These are phyloP conservation scores for Stichodactyla helianthus DNA, from an alignment of 64 coral and sea anemone species.

Conservation along the genomic window DNA sequence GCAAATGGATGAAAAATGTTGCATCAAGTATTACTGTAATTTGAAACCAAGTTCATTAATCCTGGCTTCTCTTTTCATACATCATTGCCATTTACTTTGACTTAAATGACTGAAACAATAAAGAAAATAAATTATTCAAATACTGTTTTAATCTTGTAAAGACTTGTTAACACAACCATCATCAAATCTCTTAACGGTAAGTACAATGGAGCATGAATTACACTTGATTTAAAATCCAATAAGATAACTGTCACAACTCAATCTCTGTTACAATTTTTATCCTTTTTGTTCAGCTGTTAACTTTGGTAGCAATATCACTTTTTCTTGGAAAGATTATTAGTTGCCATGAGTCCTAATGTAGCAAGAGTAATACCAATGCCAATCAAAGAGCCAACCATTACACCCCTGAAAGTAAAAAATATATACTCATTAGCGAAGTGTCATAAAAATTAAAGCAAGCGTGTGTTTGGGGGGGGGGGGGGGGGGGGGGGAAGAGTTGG, in stretches of 20 bases:
- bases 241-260: neutral
- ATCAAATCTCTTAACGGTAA: neutral
- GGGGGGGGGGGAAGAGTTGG: no score
- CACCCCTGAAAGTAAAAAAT: slow-evolving; percentile 42
- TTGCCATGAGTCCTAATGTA: slow-evolving; percentile 49
- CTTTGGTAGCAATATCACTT: neutral
- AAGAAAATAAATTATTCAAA: neutral
- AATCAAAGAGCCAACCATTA: slow-evolving; percentile 44
- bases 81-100: no score
- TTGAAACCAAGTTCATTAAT: no score
- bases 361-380: slow-evolving; percentile 54
- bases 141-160: neutral
- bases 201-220: neutral
- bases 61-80: no score
- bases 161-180: neutral
- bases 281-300: neutral
- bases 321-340: slow-evolving; percentile 51
- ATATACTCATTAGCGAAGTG: neutral
- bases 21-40: no score
- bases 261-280: neutral
- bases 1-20: no score
- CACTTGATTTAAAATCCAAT: neutral
- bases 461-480: no score
- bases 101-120: neutral
- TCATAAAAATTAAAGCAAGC: neutral